phyloP scores from a whole-genome alignment of 2,797 vertebrate species.

The Myripristis jacobus region DNA sequence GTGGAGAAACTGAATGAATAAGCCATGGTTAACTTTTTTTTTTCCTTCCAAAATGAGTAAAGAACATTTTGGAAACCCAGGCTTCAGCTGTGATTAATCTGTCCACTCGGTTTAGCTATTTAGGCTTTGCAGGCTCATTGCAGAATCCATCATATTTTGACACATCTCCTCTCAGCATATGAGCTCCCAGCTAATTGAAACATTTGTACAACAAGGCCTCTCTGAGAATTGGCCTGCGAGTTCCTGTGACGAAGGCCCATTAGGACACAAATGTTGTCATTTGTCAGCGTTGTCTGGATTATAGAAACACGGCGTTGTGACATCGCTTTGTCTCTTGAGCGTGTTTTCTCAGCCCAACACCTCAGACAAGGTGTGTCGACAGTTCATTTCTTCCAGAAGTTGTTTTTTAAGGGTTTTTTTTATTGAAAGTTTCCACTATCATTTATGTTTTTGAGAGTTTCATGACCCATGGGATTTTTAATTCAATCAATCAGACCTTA shows the following conservation, averaged over 20 bases:
- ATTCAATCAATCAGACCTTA: too few species aligned
- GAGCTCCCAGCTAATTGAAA: constrained; percentile 41
- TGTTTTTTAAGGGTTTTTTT: neutral
- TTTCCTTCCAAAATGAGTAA: neutral
- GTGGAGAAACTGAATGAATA: too few species aligned
- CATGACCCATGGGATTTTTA: too few species aligned
- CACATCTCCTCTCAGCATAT: constrained; percentile 4
- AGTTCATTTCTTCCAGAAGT: neutral
- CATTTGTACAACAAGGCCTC: constrained; percentile 10
- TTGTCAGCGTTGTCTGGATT: constrained; percentile 17
- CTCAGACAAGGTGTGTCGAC: too few species aligned
- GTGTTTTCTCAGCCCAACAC: neutral
- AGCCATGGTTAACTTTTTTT: too few species aligned
- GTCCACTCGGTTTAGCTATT: constrained; percentile 8
- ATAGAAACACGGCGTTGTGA: neutral
- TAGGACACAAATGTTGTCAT: constrained; percentile 10
- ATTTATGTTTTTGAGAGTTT: too few species aligned
- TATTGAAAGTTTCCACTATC: neutral
- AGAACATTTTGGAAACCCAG: neutral
- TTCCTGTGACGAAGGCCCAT: neutral
- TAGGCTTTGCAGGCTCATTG: constrained; percentile 17
- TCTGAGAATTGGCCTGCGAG: constrained; percentile 9
- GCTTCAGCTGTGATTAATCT: constrained; percentile 9
- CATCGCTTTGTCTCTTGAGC: neutral
- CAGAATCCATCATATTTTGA: constrained; percentile 30